Evolutionary conservation across 2,113 vertebrate genomes (phyloP), one percentile per base, ranked within the genome.

Genomic region (Nymphicus hollandicus): DNA sequence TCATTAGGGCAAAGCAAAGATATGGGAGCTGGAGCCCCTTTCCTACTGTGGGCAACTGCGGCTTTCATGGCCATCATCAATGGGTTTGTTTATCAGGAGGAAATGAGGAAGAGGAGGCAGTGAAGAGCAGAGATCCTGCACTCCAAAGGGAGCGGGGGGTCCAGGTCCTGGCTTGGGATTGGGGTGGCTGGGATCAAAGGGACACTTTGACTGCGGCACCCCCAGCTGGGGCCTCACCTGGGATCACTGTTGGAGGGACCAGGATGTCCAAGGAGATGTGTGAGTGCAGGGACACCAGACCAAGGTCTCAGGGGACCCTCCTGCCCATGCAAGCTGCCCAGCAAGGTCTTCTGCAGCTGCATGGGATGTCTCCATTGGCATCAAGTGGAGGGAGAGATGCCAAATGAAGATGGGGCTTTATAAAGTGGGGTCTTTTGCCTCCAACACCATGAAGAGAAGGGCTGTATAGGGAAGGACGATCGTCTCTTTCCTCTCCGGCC

Each of bases 1-100:
- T 90, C 6, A 1, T 78, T 47, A 64, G 65, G 66, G n/a, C 18
- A n/a, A 81, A 95, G 39, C 24, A 37, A 28, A 83, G 64, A 66
- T 16, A 41, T 43, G 68, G 64, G 23, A 84, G 11, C 10, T 2
- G 37, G 22, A 88, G 52, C 52, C 55, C 43, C 69, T 71, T 22
- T 55, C 39, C 64, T 53, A 0, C 39, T 35, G 44, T 15, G 52
- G 53, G 74, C 11, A 49, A 1, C 1, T 13, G 41, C 27, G n/a
- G 43, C 43, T 78, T 49, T 33, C 28, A 2, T 0, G 2, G 22
- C 44, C 29, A 19, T 2, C 29, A 50, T 56, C 0, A 0, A 6
- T 39, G 39, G 53, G n/a, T 82, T 52, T 71, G 37, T 50, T 69
- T 49, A 22, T 39, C 35, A 11, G 43, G 41, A 81, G 37, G 52